These are phyloP conservation scores for Congeria kusceri DNA, from an alignment of 2,888 invertebrate genomes.

Conservation along the genomic window DNA sequence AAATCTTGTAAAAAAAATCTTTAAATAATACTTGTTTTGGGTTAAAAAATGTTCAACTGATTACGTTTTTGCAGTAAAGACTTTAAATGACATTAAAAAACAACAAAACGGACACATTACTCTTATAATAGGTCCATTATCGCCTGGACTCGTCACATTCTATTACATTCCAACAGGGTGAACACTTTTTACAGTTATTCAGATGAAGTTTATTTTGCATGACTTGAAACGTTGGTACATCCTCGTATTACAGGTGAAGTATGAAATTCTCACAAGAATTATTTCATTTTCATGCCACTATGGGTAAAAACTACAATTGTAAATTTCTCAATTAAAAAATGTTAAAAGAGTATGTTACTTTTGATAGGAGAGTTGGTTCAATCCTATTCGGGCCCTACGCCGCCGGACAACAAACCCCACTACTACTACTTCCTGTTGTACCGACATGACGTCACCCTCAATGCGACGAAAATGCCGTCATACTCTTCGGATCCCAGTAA, in stretches of 20 bases:
- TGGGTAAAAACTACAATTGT: not conserved
- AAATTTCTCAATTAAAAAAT: not conserved
- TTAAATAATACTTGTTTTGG: too few species aligned
- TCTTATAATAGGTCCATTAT: too few species aligned
- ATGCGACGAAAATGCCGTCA: constrained; percentile 3
- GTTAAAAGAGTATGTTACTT: not conserved
- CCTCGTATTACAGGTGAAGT: not conserved
- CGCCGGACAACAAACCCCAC: constrained; percentile 36
- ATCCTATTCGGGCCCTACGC: constrained; percentile 44
- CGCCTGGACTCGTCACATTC: too few species aligned
- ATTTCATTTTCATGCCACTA: not conserved
- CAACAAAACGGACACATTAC: too few species aligned
- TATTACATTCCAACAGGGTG: too few species aligned
- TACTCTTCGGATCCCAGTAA: constrained; percentile 2
- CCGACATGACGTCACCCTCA: constrained; percentile 34
- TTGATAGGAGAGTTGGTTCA: constrained; percentile 29
- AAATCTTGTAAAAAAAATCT: too few species aligned
- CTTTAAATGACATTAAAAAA: too few species aligned
- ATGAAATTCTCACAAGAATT: not conserved
- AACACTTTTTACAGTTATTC: too few species aligned
- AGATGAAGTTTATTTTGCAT: too few species aligned
- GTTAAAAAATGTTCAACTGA: too few species aligned
- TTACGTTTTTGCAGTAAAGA: too few species aligned
- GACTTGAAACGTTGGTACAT: not conserved
- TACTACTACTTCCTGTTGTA: constrained; percentile 59